Percentiles rank a stretch among this genome's conserved stretches.
Evolutionary conservation across 2,888 invertebrate species (phyloP).

Genomic region (Tanytarsus gracilentus): DNA sequence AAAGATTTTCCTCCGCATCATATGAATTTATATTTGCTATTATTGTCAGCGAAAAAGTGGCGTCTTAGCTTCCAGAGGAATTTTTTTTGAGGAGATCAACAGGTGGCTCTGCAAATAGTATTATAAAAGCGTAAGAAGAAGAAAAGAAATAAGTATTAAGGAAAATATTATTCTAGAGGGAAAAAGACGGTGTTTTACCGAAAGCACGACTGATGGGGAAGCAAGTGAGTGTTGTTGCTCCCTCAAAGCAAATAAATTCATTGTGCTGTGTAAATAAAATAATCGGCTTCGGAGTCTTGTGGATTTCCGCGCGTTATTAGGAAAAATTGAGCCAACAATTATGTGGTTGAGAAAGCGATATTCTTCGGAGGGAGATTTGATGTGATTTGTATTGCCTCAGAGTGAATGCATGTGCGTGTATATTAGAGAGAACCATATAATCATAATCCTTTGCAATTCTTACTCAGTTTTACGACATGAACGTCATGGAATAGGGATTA

Average conservation of each 20-base stretch:
- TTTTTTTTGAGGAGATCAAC: slow-evolving; percentile 14
- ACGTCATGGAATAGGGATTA: too few species aligned
- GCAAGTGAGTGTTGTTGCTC: background rate
- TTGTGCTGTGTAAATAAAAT: slow-evolving; percentile 28
- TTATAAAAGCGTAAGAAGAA: slow-evolving; percentile 1
- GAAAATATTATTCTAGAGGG: too few species aligned
- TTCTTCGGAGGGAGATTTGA: background rate
- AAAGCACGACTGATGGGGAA: background rate
- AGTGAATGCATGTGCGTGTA: too few species aligned
- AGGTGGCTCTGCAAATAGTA: slow-evolving; percentile 20
- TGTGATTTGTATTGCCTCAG: background rate
- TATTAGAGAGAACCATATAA: too few species aligned
- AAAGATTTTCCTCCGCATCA: slow-evolving; percentile 11
- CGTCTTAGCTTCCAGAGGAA: background rate
- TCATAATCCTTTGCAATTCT: too few species aligned
- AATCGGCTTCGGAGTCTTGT: slow-evolving; percentile 21
- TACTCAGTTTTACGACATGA: too few species aligned
- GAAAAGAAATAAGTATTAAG: too few species aligned
- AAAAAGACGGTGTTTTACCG: background rate
- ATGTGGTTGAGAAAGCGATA: background rate
- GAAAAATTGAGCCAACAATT: slow-evolving; percentile 26
- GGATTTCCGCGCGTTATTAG: slow-evolving; percentile 27
- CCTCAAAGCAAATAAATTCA: slow-evolving; percentile 29
- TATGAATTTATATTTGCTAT: slow-evolving; percentile 13
- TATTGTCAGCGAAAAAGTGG: background rate